Evolutionary conservation across 1,140 invertebrate genomes (phyloP).

Genomic region (Drosophila nikananu): DNA sequence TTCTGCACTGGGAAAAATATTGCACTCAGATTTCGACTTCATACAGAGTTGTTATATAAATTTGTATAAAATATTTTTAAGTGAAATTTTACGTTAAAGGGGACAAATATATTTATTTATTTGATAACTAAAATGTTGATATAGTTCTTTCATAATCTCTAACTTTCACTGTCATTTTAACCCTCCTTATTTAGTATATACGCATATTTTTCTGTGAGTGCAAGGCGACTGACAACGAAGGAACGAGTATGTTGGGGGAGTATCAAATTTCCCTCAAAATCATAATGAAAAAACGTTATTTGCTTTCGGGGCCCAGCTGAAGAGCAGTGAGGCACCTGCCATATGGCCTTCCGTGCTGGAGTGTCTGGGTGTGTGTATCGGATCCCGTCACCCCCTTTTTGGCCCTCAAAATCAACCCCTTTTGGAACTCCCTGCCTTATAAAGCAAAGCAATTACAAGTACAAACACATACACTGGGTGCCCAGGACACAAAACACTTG

Average conservation of each 20-base stretch:
- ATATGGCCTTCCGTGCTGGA: constrained; percentile 42
- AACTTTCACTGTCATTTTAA: too few species aligned
- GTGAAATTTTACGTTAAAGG: too few species aligned
- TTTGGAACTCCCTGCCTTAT: background rate
- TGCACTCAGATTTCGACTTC: background rate
- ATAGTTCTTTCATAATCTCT: too few species aligned
- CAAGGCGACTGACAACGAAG: constrained; percentile 4
- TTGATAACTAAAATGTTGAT: too few species aligned
- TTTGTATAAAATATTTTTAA: too few species aligned
- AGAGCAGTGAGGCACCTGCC: constrained; percentile 40
- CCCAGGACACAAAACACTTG: constrained; percentile 45
- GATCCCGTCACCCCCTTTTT: constrained; percentile 14
- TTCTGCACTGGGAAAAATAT: constrained; percentile 12
- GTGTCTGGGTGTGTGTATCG: constrained; percentile 13
- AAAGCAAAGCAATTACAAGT: constrained; percentile 50
- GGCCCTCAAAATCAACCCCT: constrained; percentile 17
- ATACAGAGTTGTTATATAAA: background rate
- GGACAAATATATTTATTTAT: too few species aligned
- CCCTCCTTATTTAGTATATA: too few species aligned
- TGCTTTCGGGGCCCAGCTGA: constrained; percentile 24
- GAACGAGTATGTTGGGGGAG: constrained; percentile 10
- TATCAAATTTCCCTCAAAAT: constrained; percentile 52
- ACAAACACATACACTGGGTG: constrained; percentile 27
- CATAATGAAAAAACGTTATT: constrained; percentile 48
- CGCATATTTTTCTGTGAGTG: constrained; percentile 7